Conservation (phyloP, 2,888 invertebrate genomes). For the Saturnia japonica region DNA sequence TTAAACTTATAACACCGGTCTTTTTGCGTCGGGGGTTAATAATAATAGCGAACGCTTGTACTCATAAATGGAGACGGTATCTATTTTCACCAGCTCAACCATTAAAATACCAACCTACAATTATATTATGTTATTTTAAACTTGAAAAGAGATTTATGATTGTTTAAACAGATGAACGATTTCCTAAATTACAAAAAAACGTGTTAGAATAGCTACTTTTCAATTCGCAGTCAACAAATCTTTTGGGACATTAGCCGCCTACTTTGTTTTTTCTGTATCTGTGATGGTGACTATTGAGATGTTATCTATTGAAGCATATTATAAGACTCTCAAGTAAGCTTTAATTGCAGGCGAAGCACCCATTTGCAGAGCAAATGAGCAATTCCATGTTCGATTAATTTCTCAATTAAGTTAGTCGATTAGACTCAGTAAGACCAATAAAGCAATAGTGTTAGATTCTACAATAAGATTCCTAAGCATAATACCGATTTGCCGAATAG, state of each 20-base stretch:
- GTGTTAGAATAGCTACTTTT: not conserved
- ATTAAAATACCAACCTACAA: not conserved
- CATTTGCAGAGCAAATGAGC: too few species aligned
- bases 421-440: too few species aligned
- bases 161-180: constrained; percentile 4
- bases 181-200: not conserved
- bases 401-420: too few species aligned
- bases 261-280: not conserved
- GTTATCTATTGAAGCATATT: not conserved
- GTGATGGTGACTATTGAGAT: not conserved
- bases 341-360: not conserved
- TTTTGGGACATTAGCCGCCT: constrained; percentile 6
- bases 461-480: too few species aligned
- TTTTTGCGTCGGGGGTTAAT: too few species aligned
- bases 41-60: not conserved
- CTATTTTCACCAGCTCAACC: not conserved
- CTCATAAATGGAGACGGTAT: not conserved
- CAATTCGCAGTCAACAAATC: not conserved
- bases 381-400: too few species aligned
- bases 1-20: too few species aligned
- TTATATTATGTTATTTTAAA: not conserved
- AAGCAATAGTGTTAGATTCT: too few species aligned
- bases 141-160: not conserved
- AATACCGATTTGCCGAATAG: too few species aligned
- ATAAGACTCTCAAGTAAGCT: not conserved